Base-by-base conservation (phyloP, 2,888 invertebrate species). In the Tetropium fuscum region DNA sequence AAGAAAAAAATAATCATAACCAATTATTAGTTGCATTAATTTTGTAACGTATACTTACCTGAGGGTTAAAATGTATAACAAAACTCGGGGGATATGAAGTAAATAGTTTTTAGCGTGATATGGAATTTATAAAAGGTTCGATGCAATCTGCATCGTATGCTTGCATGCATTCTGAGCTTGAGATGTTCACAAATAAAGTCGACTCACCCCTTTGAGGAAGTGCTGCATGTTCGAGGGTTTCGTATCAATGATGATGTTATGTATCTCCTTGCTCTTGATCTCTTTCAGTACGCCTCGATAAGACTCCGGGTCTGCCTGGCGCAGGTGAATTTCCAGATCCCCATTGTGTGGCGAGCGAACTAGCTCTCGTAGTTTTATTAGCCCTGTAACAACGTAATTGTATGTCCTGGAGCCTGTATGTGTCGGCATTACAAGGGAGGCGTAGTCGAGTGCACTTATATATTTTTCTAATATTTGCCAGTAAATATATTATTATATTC, bases 211-310 rank as follows among this genome's bases (percentile, higher is more conserved):
- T 83, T 89, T 89, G 10, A 94, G 84, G 74, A 94, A 87, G 70
- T 87, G 83, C 61, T 88, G 86, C 83, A 93, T 90, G 74, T 90
- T 87, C 64, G 88, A 86, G 0, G 90, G 86, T 72, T 86, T 88
- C 4, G 91, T 90, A 78, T 94, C 93, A 56, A 92, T 89, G 60
- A 94, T 87, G 67, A 93, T 85, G 77, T 92, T 91, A 74, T 88
- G 88, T 73, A 92, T 90, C 78, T 91, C 90, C 73, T 90, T 90
- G 74, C 84, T 86, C 80, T 92, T 92, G 71, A 93, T 87, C 76
- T 91, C 90, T 73, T 87, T 87, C 47, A 91, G 84, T 40, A 90
- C 87, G 63, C 86, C 86, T 63, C 88, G 82, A 80, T 90, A 91
- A 51, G 88, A 86, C 41, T 85, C 85, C 16, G 87, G 86, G 78